These are phyloP conservation scores for Crypturellus undulatus DNA, from an alignment of 2,113 vertebrate species.

Conservation along the genomic window DNA sequence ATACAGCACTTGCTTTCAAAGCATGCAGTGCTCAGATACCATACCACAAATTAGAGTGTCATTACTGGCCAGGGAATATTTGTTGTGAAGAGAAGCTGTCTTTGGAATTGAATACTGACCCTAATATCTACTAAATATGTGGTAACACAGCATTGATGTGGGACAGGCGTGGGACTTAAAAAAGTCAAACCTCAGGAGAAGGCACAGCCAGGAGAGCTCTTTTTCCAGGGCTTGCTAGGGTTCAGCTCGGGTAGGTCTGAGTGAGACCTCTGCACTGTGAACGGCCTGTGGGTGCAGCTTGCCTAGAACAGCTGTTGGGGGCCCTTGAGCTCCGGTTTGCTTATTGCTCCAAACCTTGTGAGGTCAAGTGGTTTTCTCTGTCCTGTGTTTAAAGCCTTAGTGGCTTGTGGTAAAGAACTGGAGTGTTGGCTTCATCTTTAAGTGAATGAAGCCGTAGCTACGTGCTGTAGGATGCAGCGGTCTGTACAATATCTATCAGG, in stretches of 20 bases:
- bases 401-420: conserved; percentile 1
- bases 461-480: not conserved
- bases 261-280: not conserved
- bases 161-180: not conserved
- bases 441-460: conserved; percentile 32
- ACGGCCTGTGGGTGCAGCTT: not conserved
- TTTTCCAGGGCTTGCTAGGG: not conserved
- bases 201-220: not conserved
- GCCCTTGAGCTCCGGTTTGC: not conserved
- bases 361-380: not conserved
- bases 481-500: not conserved
- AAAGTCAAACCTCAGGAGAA: not conserved
- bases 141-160: not conserved
- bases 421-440: not conserved
- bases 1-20: not conserved
- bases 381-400: not conserved
- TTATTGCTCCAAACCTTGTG: not conserved
- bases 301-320: not conserved
- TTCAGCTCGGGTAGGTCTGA: not conserved
- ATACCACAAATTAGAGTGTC: not conserved
- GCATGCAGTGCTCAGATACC: not conserved
- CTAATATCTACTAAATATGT: not conserved
- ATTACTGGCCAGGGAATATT: not conserved
- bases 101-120: not conserved
- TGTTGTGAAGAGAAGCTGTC: not conserved